Evolutionary conservation across 2,888 invertebrate species (phyloP).

Genomic region (Patella pellucida): DNA sequence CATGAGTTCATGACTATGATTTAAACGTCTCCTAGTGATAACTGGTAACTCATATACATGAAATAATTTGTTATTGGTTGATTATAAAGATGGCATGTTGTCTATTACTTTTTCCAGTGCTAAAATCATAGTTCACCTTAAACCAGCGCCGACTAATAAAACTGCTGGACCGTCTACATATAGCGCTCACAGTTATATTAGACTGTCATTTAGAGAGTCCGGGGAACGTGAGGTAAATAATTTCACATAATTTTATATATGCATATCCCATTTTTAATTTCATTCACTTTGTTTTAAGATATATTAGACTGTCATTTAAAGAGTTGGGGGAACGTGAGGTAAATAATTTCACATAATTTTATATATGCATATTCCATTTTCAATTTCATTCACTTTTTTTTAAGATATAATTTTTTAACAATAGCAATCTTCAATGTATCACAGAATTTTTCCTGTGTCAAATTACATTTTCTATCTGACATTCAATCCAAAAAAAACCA

Average conservation of each 20-base stretch:
- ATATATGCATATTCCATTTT: too few relatives aligned
- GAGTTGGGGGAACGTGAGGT: conserved; percentile 78
- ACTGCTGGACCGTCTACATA: conserved; percentile 82
- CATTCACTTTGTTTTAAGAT: too few relatives aligned
- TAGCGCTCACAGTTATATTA: conserved; percentile 82
- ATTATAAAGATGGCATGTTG: neutral
- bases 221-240: conserved; percentile 71
- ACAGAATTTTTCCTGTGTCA: too few relatives aligned
- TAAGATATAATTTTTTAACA: too few relatives aligned
- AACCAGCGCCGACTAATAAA: conserved; percentile 73
- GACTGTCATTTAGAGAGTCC: conserved; percentile 89
- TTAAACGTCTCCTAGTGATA: neutral
- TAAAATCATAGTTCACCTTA: conserved; percentile 83
- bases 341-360: neutral
- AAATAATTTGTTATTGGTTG: neutral
- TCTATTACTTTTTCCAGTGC: conserved; percentile 52
- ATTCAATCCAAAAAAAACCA: too few relatives aligned
- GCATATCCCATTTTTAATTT: too few relatives aligned
- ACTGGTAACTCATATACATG: conserved; percentile 9
- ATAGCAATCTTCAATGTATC: too few relatives aligned
- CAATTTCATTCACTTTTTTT: too few relatives aligned
- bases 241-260: too few relatives aligned
- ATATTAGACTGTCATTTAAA: conserved; percentile 83
- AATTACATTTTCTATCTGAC: too few relatives aligned
- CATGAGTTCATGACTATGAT: too few relatives aligned